Conservation (phyloP, 2,113 vertebrate genomes). For the Ahaetulla prasina region DNA sequence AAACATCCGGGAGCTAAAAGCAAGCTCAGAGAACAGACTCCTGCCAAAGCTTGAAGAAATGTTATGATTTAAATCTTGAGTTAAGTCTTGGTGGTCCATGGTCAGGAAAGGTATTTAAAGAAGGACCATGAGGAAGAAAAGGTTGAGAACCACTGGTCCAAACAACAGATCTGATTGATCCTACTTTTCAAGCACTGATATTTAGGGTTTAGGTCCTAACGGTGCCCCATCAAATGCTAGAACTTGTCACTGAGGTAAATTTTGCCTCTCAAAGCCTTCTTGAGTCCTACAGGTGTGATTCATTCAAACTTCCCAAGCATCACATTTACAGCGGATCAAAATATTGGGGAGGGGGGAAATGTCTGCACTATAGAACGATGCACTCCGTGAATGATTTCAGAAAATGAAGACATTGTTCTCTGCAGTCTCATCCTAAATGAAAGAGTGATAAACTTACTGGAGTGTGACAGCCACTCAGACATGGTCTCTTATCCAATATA, state of each 20-base stretch:
- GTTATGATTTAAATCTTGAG: too few relatives aligned
- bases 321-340: not conserved
- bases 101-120: too few relatives aligned
- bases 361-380: not conserved
- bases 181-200: not conserved
- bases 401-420: not conserved
- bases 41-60: too few relatives aligned
- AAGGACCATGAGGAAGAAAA: too few relatives aligned
- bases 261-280: not conserved
- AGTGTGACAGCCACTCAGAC: not conserved
- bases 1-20: too few relatives aligned
- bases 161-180: not conserved
- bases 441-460: not conserved
- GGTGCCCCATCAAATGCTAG: not conserved
- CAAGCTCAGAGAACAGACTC: too few relatives aligned
- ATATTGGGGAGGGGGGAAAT: not conserved
- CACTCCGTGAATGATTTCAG: not conserved
- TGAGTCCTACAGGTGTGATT: too few relatives aligned
- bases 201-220: not conserved
- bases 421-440: not conserved
- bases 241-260: not conserved
- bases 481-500: not conserved
- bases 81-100: too few relatives aligned
- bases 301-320: not conserved
- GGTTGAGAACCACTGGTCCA: not conserved